Evolutionary conservation across 2,888 invertebrate genomes (phyloP), one percentile per base, ranked within the genome.

Genomic region (Meliscaeva auricollis): DNA sequence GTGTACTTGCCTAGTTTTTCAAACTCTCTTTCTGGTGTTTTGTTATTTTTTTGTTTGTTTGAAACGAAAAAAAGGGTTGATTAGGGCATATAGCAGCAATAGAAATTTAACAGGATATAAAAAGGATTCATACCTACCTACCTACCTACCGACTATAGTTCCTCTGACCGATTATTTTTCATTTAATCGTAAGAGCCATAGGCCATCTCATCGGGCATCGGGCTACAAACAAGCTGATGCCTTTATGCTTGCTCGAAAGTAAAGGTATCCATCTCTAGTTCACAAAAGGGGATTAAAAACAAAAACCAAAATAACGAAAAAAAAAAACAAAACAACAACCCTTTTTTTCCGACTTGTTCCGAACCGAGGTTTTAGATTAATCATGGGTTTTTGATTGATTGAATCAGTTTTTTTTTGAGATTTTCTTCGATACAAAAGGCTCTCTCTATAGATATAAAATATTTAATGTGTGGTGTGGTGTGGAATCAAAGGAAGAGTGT

Each of bases 321-420:
- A 78, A 64, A 70, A 50, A 74, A 48, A 78, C 56, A 74, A 76
- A 77, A 68, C 68, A 38, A 38, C 54, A 75, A 79, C 79, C 84
- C 84, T 60, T 84, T 48, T 73, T 46, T 44, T 26, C 15, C 6
- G 9, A 20, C 13, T 69, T 58, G 73, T 80, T 64, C 73, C 74
- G 70, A 66, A 75, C 60, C 70, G 66, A 76, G 79, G 84, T 84
- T 84, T 84, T 84, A 84, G 84, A 84, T 84, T 84, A 84, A 84
- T 84, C 84, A 84, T 79, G 84, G 84, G 84, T 79, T 84, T 84
- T 84, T 84, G 84, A 84, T 84, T 84, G 84, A 84, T 84, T 84
- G 84, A 84, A 84, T 84, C 84, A 79, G 79, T 66, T 84, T 84
- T 84, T 84, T 73, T 84, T 84, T 66, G 79, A 84, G 78, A 84